Evolutionary conservation across 1,140 invertebrate genomes (phyloP), one percentile per base, ranked within the genome.

Genomic region (Bactericera cockerelli): DNA sequence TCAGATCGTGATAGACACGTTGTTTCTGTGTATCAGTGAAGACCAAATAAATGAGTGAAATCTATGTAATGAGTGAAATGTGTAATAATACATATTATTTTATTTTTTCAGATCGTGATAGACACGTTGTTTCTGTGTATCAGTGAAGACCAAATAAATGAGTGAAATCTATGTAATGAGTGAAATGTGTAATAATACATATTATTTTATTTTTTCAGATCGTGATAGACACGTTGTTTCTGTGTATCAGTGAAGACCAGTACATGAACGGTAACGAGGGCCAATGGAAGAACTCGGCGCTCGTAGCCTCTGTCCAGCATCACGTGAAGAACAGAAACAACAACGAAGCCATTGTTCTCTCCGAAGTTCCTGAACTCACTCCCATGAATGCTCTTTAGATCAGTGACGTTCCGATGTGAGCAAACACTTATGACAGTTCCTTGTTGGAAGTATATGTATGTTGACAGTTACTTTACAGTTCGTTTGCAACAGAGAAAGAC

Each of bases 51-150:
- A n/a, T n/a, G n/a, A n/a, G n/a, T n/a, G n/a, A n/a, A n/a, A n/a
- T n/a, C n/a, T n/a, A n/a, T n/a, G n/a, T n/a, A n/a, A n/a, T n/a
- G n/a, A n/a, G n/a, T n/a, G n/a, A n/a, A n/a, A n/a, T n/a, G n/a
- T n/a, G n/a, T n/a, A n/a, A n/a, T n/a, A n/a, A n/a, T n/a, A n/a
- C n/a, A n/a, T n/a, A n/a, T n/a, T n/a, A n/a, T n/a, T n/a, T n/a
- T n/a, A n/a, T 31, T 64, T 62, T 74, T 75, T 14, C 66, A 96
- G 90, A 94, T 94, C 80, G 86, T 93, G 1, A 88, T 97, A 11
- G 93, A 98, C 70, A 93, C 93, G 0, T 71, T 97, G 24, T 91
- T 97, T 71, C 72, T 98, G 31, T 97, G 93, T 69, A 89, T 97
- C 66, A 91, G 93, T 74, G 90, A 93, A 70, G 90, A 92, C 61